Evolutionary conservation across 2,113 vertebrate genomes (phyloP).

Genomic region (Phoxinus phoxinus): DNA sequence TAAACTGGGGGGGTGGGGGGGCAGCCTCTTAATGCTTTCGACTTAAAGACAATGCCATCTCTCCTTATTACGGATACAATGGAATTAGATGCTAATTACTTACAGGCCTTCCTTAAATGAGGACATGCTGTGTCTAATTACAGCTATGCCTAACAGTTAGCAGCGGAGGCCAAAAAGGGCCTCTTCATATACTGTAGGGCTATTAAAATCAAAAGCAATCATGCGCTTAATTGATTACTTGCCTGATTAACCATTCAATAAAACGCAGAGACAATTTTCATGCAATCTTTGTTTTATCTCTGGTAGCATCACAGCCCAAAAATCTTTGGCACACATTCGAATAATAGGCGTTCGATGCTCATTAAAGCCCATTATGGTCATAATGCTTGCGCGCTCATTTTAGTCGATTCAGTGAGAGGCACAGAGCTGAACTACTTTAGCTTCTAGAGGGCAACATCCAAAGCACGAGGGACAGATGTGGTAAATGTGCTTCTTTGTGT

Average conservation of each 20-base stretch:
- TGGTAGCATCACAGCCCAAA: conserved; percentile 33
- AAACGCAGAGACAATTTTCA: conserved; percentile 53
- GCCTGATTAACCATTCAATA: conserved; percentile 59
- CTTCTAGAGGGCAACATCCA: conserved; percentile 50
- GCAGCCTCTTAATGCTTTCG: conserved; percentile 17
- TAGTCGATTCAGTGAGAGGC: conserved; percentile 40
- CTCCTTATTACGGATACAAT: conserved; percentile 48
- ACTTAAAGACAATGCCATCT: conserved; percentile 47
- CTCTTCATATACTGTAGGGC: conserved; percentile 55
- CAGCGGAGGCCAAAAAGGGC: conserved; percentile 52
- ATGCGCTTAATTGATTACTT: conserved; percentile 61
- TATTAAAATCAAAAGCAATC: conserved; percentile 62
- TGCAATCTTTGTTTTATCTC: conserved; percentile 49
- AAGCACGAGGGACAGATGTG: conserved; percentile 48
- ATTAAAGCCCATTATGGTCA: conserved; percentile 52
- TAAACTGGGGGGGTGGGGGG: neutral
- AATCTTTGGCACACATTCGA: conserved; percentile 42
- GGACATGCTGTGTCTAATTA: conserved; percentile 60
- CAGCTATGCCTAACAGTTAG: conserved; percentile 62
- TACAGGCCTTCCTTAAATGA: conserved; percentile 58
- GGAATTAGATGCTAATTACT: conserved; percentile 61
- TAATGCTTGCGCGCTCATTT: conserved; percentile 42
- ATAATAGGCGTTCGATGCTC: conserved; percentile 42
- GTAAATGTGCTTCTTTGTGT: conserved; percentile 48
- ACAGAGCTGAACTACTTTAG: conserved; percentile 46